phyloP scores from a whole-genome alignment of 2,888 invertebrate species.

The Herminia tarsipennalis region DNA sequence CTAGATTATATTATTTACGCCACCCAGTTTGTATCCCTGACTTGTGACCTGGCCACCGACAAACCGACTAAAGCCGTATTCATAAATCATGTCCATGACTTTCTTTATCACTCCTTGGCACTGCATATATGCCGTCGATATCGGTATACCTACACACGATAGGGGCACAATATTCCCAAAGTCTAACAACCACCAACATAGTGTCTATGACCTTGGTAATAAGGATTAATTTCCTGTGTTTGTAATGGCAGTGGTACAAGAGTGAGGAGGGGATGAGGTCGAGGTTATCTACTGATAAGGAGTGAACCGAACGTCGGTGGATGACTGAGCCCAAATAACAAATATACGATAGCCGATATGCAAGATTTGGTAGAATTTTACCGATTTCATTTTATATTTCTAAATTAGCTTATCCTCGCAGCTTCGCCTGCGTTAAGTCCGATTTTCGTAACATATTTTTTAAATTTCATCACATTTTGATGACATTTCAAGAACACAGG shows the following conservation, averaged over 20 bases:
- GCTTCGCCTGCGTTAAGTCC: no score
- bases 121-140: conserved; percentile 58
- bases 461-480: no score
- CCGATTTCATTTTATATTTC: conserved; percentile 4
- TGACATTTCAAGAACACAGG: no score
- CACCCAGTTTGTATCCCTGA: conserved; percentile 29
- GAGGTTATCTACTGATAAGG: conserved; percentile 78
- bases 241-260: conserved; percentile 51
- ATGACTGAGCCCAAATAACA: conserved; percentile 66
- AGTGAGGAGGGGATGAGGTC: conserved; percentile 76
- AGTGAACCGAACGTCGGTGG: conserved; percentile 56
- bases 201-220: conserved; percentile 32
- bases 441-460: no score
- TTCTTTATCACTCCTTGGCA: conserved; percentile 42
- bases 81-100: conserved; percentile 44
- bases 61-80: conserved; percentile 31
- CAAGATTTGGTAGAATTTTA: conserved; percentile 35
- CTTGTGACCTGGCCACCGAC: conserved; percentile 28
- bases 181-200: conserved; percentile 23
- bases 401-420: no score
- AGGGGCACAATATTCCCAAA: conserved; percentile 55
- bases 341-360: conserved; percentile 45
- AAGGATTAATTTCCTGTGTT: conserved; percentile 41
- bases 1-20: no score
- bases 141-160: conserved; percentile 60